Evolutionary conservation across 2,797 vertebrate species (phyloP), one percentile per base, ranked within the genome.

Genomic region (Epinephelus coioides): DNA sequence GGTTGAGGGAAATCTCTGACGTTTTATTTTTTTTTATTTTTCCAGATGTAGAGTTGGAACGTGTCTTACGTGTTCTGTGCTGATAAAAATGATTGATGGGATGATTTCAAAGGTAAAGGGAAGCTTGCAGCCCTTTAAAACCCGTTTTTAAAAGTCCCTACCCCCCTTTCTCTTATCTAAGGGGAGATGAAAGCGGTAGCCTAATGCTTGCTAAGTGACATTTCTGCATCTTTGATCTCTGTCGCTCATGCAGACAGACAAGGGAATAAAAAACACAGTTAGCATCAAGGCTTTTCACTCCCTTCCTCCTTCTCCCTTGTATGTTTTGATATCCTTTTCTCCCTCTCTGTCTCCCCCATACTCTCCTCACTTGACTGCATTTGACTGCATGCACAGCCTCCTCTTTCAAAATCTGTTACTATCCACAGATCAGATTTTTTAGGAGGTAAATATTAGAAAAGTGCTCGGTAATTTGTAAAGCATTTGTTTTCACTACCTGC

Each of bases 171-270:
- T 87, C 71, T 88, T 88, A 92, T 93, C 83, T 82, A 59, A 86
- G 53, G 56, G 65, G 76, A 92, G 92, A 93, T 93, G 86, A 94
- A 92, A 93, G 88, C 53, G 30, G 47, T 49, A 76, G 87, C 77
- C 84, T 92, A 92, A 92, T 90, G 92, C 89, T 84, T 80, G 85
- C 85, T 89, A 89, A 92, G 89, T 93, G 93, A 94, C 93, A 93
- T 93, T 94, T 93, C 89, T 91, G 70, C 86, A 92, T 89, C 89
- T 90, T 88, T 88, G 91, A 94, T 93, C 88, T 93, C 71, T 82
- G 90, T 89, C 69, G 72, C 89, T 90, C 82, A 89, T 77, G 81
- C 85, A 87, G 89, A 87, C 78, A 73, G 87, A 87, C 74, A 78
- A 64, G 85, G 69, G 72, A 81, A 84, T 74, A 73, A 68, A 79